phyloP scores from a whole-genome alignment of 2,797 vertebrate species.

The Sebastes taczanowskii region DNA sequence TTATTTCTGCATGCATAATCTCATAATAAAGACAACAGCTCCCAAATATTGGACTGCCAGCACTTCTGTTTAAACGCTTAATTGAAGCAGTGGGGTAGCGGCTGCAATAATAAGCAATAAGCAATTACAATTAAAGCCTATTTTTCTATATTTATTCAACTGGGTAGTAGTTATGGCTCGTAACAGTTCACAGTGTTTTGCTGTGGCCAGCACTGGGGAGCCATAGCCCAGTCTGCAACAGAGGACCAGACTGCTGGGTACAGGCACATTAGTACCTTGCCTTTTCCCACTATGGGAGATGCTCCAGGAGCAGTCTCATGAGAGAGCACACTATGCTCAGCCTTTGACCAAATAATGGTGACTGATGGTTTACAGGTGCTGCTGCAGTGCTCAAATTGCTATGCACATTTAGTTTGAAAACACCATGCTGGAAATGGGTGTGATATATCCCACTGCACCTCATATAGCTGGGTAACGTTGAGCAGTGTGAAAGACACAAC shows the following conservation, averaged over 20 bases:
- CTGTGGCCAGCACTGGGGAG: background rate
- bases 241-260: background rate
- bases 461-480: background rate
- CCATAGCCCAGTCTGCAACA: background rate
- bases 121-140: background rate
- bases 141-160: background rate
- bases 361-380: slow-evolving; percentile 10
- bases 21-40: background rate
- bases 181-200: background rate
- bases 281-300: background rate
- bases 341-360: slow-evolving; percentile 28
- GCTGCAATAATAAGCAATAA: background rate
- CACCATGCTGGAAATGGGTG: background rate
- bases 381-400: background rate
- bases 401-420: slow-evolving; percentile 7
- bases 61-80: background rate
- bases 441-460: slow-evolving; percentile 1
- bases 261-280: background rate
- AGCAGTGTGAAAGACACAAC: background rate
- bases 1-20: background rate
- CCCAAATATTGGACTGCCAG: background rate
- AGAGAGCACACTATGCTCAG: background rate
- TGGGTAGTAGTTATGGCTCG: background rate
- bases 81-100: background rate
- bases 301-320: background rate